Conservation (phyloP, 2,888 invertebrate genomes). For the Melieria picta region DNA sequence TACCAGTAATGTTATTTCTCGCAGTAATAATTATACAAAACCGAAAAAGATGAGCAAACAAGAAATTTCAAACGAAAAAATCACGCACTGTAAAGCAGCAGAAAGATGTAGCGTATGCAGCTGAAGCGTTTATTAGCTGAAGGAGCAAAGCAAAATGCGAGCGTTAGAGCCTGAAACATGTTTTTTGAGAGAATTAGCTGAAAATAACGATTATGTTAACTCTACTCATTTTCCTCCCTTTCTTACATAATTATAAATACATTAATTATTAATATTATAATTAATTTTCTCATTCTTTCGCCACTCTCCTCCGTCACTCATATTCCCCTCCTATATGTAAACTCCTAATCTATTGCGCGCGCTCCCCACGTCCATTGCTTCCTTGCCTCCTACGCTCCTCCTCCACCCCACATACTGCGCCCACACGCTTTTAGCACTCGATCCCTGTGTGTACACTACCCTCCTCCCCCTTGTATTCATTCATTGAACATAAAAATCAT, state of each 20-base stretch:
- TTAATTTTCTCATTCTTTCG: constrained; percentile 39
- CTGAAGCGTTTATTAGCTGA: constrained; percentile 6
- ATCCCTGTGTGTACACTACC: too few species aligned
- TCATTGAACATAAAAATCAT: constrained; percentile 41
- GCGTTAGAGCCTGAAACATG: background rate
- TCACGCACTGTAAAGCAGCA: background rate
- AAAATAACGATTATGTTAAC: constrained; percentile 50
- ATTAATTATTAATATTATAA: constrained; percentile 48
- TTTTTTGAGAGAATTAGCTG: background rate
- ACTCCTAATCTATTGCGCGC: background rate
- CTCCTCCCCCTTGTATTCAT: constrained; percentile 18
- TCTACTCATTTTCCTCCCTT: constrained; percentile 50
- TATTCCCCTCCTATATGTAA: background rate
- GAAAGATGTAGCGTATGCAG: background rate
- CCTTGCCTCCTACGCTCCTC: background rate
- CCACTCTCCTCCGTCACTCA: constrained; percentile 14
- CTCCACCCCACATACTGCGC: too few species aligned
- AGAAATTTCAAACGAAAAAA: background rate
- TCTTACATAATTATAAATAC: constrained; percentile 43
- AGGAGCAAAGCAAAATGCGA: background rate
- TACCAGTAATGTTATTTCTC: too few species aligned
- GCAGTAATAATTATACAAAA: too few species aligned
- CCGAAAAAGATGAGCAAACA: background rate
- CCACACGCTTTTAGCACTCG: too few species aligned
- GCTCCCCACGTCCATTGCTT: background rate